Base-by-base conservation (phyloP, 2,888 invertebrate genomes). In the Euplagia quadripunctaria region DNA sequence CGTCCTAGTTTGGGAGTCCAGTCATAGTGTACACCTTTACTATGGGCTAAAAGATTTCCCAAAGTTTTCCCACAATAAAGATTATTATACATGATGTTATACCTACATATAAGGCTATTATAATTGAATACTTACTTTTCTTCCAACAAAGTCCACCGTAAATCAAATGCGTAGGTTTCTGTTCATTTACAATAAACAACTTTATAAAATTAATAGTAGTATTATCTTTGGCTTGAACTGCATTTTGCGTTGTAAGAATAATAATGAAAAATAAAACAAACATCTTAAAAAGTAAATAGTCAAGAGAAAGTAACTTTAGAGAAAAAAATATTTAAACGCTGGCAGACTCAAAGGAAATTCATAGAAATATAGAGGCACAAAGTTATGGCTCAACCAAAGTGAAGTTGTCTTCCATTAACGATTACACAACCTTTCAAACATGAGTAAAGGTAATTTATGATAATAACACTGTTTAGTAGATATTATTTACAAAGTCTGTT, bases 141-240 rank as follows among this genome's bases (percentile, higher is more conserved):
- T 77, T 79, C 93, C 93, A 93, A 72, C 93, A 93, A 16, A 92
- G 72, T 41, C 86, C 82, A 16, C 78, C 76, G 20, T 83, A 87
- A n/a, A 90, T 79, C 51, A 93, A 74, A 80, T 86, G 83, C 0
- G 92, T 92, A 0, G 93, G 89, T 69, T 88, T 90, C 0, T 79
- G 72, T 77, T 94, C 93, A 76, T 93, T 92, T 67, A 80, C 72
- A 5, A 93, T 83, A 14, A 86, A 93, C 16, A 82, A 75, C 71
- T 81, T 89, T 12, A 94, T 76, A 73, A 93, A 92, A 68, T 83
- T 49, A 0, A 86, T 73, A 11, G 80, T 79, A 2, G 64, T 68
- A 12, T 43, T 70, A 79, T 86, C 84, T 64, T 75, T 81, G 11
- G 84, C 79, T 1, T 17, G 16, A 8, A 79, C 75, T 0, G 65